Base-by-base conservation (phyloP, 2,888 invertebrate species). In the Caenorhabditis sp. region DNA sequence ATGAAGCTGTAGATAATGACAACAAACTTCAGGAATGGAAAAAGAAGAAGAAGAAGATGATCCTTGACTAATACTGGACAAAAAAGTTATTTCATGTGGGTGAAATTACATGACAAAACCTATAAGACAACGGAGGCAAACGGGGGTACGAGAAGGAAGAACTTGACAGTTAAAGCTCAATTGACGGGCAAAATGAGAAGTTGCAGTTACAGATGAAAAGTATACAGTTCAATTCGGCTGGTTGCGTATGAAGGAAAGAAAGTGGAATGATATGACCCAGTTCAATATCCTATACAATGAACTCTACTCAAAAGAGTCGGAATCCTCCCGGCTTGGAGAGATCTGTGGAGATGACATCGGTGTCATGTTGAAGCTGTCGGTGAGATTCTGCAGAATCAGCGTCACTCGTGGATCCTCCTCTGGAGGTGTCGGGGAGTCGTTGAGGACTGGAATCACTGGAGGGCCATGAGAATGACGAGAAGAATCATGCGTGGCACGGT, bases 401-500 rank as follows among this genome's bases (percentile, higher is more conserved):
- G 74, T 65, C 28, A 74, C 37, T 51, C 60, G 28, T 35, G 74
- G 74, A 53, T 67, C 64, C 60, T 65, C 50, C 60, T 74, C 74
- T 18, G 11, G 60, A 18, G 55, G 5, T 20, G n/a, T n/a, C n/a
- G 47, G 32, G 0, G 18, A 20, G 2, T 62, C 55, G 62, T 51
- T 55, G 40, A 67, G 53, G 20, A 68, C 9, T n/a, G 76, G 76
- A 8, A 44, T 20, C 9, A 68, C 44, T 3, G 67, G 76, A 18
- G 60, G 6, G 6, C 40, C 40, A 40, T 40, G 40, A 15, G 20
- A 20, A n/a, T 76, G 67, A 15, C 80, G 64, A 2, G 15, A 15
- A 4, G 65, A 40, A n/a, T 81, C 76, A 58, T 87, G 87, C 0
- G 87, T 83, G 67, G 81, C 80, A 47, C 81, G 76, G 93, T 98